Conservation (phyloP, 2,113 vertebrate genomes). For the Pteropus alecto region DNA sequence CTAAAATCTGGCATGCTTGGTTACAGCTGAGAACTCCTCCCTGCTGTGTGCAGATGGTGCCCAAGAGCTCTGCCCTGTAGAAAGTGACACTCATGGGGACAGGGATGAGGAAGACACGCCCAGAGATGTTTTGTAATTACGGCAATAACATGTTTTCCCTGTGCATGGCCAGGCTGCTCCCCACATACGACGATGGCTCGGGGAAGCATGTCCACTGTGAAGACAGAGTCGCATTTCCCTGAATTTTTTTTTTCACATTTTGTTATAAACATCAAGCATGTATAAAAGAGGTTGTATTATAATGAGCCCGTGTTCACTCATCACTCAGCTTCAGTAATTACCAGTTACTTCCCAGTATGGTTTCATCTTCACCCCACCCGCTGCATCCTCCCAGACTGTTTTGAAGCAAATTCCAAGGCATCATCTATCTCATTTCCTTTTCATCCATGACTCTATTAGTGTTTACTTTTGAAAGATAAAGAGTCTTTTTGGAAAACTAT, state of each 20-base stretch:
- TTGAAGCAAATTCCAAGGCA: not conserved
- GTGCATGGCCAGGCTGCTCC: not conserved
- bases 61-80: not conserved
- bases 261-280: not conserved
- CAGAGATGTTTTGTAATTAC: not conserved
- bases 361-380: not conserved
- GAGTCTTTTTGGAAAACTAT: not conserved
- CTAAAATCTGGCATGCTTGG: not conserved
- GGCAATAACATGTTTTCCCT: not conserved
- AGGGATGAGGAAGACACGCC: too few species aligned
- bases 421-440: not conserved
- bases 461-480: slow-evolving; percentile 4
- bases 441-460: not conserved
- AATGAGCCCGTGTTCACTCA: not conserved
- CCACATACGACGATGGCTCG: not conserved
- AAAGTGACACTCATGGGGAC: not conserved
- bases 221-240: not conserved
- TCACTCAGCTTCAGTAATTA: not conserved
- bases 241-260: not conserved
- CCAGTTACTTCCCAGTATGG: not conserved
- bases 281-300: not conserved
- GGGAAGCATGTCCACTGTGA: not conserved
- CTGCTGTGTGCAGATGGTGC: not conserved
- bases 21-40: not conserved
- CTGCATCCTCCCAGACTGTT: not conserved